Evolutionary conservation across 2,113 vertebrate species (phyloP), one percentile per base, ranked within the genome.

Genomic region (Platysteira castanea): DNA sequence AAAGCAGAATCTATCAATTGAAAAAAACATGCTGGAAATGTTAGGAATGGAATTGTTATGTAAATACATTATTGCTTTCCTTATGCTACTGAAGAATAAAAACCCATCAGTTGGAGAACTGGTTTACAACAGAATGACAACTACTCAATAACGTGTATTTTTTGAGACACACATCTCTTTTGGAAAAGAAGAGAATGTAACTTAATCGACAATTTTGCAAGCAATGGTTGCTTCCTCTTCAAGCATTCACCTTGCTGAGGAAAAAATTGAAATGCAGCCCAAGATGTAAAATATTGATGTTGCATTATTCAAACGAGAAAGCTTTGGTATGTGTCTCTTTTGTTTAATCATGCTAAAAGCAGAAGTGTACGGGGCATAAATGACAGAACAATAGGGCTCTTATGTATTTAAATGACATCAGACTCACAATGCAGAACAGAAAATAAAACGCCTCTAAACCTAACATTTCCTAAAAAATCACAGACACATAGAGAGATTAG

Each of bases 301-400:
- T 88, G 79, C 82, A 95, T 97, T 96, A 97, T 97, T 94, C 94
- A 95, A 93, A 95, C 13, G 1, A 96, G 89, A 94, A 94, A 92
- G 86, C 92, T 80, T 90, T 88, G 59, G 71, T 89, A 88, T 96
- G 80, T 83, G 44, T 93, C 81, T 93, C 80, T 95, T 95, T 95
- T 95, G 86, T 96, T 95, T 97, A 97, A 97, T 96, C 90, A 90
- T 93, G 90, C 90, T 97, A 97, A 97, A 97, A 96, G 95, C 94
- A 97, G 91, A 93, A 93, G 91, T 95, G 89, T 92, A 93, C 5
- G 0, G 83, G 86, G 84, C 94, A 96, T 96, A 97, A 96, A 92
- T 96, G 96, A 97, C 95, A 96, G 95, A 96, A 96, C 96, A 97
- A 97, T 91, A 84, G 88, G 50, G 42, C 81, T 96, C 42, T 95